Conservation (phyloP, 1,140 invertebrate species). For the Leptestheria dahalacensis region DNA sequence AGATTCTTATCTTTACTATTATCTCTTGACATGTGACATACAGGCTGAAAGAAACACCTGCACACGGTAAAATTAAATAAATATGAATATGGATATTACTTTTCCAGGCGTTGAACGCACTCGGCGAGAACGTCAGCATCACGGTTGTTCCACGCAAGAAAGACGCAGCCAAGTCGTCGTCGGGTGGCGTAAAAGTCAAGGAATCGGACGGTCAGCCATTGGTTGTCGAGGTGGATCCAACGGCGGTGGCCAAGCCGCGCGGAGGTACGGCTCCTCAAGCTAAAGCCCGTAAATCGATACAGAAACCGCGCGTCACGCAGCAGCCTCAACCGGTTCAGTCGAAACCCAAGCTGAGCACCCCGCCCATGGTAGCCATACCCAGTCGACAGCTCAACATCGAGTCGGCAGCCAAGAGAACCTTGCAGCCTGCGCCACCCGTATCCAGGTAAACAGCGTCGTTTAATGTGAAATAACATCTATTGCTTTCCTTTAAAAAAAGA, state of each 20-base stretch:
- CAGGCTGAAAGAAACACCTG: too few species aligned
- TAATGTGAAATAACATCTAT: too few species aligned
- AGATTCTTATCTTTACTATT: background rate
- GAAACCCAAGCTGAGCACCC: background rate
- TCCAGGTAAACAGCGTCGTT: background rate
- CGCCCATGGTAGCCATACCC: conserved; percentile 8
- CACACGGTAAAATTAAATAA: too few species aligned
- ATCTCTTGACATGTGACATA: background rate
- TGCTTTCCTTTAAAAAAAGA: too few species aligned
- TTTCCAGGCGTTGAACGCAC: background rate
- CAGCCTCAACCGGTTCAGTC: background rate
- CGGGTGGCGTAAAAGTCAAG: background rate
- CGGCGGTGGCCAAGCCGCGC: background rate
- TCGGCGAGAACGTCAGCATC: conserved; percentile 12
- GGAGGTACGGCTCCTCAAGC: background rate
- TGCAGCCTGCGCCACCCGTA: background rate
- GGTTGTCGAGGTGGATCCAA: conserved; percentile 10
- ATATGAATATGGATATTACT: background rate
- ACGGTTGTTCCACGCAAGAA: conserved; percentile 13
- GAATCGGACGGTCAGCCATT: conserved; percentile 1
- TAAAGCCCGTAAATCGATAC: conserved; percentile 10
- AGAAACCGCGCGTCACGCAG: background rate
- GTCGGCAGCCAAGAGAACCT: background rate
- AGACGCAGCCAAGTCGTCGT: conserved; percentile 12
- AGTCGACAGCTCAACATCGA: conserved; percentile 4